Base-by-base conservation (phyloP, 1,140 invertebrate genomes). In the Pseudomyrmex dendroicus region DNA sequence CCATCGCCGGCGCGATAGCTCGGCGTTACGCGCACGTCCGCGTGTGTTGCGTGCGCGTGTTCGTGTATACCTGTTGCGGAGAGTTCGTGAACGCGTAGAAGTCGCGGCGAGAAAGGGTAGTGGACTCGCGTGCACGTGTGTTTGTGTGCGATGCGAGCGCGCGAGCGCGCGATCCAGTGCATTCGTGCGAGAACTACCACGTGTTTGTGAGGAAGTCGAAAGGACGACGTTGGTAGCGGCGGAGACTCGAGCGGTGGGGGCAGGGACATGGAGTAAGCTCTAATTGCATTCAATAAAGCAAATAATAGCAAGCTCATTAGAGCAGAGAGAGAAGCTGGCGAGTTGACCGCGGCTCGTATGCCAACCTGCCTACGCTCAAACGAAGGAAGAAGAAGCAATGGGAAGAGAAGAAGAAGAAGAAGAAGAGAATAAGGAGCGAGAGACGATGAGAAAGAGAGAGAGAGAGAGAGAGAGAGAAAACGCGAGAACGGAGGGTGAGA, bases 251-350 rank as follows among this genome's bases (percentile, higher is more conserved):
- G 64, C 66, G 63, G 83, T 67, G 84, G 83, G 83, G 87, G 76
- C 89, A 90, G 87, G 89, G 92, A 93, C 92, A 93, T 82, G 91
- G 87, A 93, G 91, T 92, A 92, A 93, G 91, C 92, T 92, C 93
- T 93, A 93, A 93, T 93, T 93, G 93, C 92, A 93, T 93, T 93
- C 91, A 93, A 93, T 93, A 93, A 93, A 93, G 91, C 91, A 93
- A 93, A 93, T 93, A 93, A 93, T 93, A 92, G 92, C 92, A 91
- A 93, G 93, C 93, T 93, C 92, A 93, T 93, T 93, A 93, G 93
- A 93, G 91, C 89, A 82, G 76, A 78, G 76, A 90, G 91, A 91
- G 87, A 85, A 90, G 87, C 86, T 90, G 87, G 91, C 83, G 89
- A 91, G 92, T 90, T 90, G 90, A 91, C 87, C 89, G 89, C 89